Base-by-base conservation (phyloP, 2,113 vertebrate species). In the Dasyprocta punctata region DNA sequence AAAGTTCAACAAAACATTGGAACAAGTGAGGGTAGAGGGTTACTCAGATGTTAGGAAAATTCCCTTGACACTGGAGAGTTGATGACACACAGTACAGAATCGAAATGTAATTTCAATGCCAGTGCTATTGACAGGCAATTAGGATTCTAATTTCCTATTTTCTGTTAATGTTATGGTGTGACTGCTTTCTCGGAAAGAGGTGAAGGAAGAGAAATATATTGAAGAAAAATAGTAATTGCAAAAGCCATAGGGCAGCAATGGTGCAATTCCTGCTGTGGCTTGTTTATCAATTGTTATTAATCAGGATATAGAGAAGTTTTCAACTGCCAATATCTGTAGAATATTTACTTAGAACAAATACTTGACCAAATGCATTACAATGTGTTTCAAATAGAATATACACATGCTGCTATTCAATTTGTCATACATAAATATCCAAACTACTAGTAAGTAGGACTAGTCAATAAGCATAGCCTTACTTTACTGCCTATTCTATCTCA, bases 11-110 rank as follows among this genome's bases (percentile, higher is more conserved):
- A 38, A 49, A 81, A 83, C 24, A 36, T 28, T 90, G 17, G 12
- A 33, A 7, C 2, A 83, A 65, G 0, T 58, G 0, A 7, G 24
- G 7, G 10, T 11, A 7, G 0, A 33, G 0, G n/a, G 3, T 0
- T 13, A 44, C 1, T 1, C 16, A 28, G 30, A 63, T 10, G 22
- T 3, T 14, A 5, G 2, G 12, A 0, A 26, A 47, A 11, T 92
- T 19, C 11, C 80, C 1, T 38, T 44, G 26, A 84, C 44, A 5
- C 9, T n/a, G 9, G 9, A 78, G 4, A 73, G 9, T 33, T 73
- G 52, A 58, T 5, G 24, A 24, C 9, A 33, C 22, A 60, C 44
- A 44, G 0, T 3, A 16, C 30, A 9, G 13, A 56, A 7, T 0
- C 52, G 14, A 24, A 5, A n/a, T 41, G 17, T 14, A 2, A 24